Evolutionary conservation across 2,888 invertebrate species (phyloP), one percentile per base, ranked within the genome.

Genomic region (Nephrocerus scutellatus): DNA sequence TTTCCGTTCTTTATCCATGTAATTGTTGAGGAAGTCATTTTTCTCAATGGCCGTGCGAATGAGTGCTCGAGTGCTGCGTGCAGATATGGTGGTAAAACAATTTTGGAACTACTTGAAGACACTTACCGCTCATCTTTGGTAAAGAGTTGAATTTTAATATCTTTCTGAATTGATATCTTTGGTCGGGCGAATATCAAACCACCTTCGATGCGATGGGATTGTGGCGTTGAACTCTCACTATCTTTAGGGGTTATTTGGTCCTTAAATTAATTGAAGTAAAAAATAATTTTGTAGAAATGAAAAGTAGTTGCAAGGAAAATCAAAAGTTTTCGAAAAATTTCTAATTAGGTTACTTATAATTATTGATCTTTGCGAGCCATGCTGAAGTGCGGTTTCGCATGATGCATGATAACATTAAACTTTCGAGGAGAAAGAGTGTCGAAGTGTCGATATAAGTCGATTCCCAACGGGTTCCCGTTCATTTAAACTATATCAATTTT

Each of bases 21-120:
- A 76, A 58, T 87, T 86, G 55, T 79, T 84, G 38, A 88, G 73
- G 63, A 89, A 89, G 59, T 88, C 86, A 61, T 89, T 89, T 35
- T 78, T 80, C 68, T 80, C 74, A 34, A 89, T 77, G 23, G 88
- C 87, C 45, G 72, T 74, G 57, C 75, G 76, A 48, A 83, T 81
- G 48, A 79, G 71, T 53, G 76, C 73, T 48, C 75, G 72, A 22
- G 79, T 75, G 52, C 81, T 79, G 34, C 9, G 35, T 16, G 14
- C 7, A 10, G 39, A 41, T 5, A 16, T 6, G 12, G 10, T 3
- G 10, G 26, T 8, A n/a, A 16, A 14, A 21, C 14, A n/a, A 8
- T 22, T 22, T 22, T 10, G 22, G 10, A 22, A 22, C 22, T 22
- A 22, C 6, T 21, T 5, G 9, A 23, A n/a, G n/a, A 14, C 31